Evolutionary conservation across 2,113 vertebrate genomes (phyloP).

Genomic region (Hemibagrus wyckioides): DNA sequence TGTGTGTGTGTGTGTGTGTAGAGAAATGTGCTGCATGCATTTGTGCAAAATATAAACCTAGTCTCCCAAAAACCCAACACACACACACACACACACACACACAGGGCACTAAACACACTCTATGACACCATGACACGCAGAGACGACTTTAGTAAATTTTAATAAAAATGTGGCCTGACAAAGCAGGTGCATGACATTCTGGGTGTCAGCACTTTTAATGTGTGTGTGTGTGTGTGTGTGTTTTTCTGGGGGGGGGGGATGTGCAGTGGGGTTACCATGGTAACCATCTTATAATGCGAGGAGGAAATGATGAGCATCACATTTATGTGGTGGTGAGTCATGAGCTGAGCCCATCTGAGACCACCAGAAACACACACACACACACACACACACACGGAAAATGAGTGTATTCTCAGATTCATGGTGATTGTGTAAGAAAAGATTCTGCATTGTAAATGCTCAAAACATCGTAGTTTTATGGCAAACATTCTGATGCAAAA

Average conservation of each 20-base stretch:
- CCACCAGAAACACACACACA: constrained; percentile 26
- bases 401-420: not conserved
- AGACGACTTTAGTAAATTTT: not conserved
- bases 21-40: constrained; percentile 4
- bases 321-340: constrained; percentile 58
- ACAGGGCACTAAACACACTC: not conserved
- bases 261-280: constrained; percentile 60
- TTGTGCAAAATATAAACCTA: not conserved
- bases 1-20: not conserved
- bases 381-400: not conserved
- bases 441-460: not conserved
- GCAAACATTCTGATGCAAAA: not conserved
- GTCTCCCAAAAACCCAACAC: not conserved
- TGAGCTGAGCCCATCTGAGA: constrained; percentile 31
- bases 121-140: not conserved
- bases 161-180: not conserved
- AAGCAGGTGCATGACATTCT: not conserved
- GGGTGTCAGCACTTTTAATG: constrained; percentile 11
- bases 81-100: not conserved
- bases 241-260: not conserved
- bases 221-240: not conserved
- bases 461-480: not conserved
- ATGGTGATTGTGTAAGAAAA: not conserved
- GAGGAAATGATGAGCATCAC: constrained; percentile 30
- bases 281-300: constrained; percentile 53